phyloP scores from a whole-genome alignment of 64 coral and sea anemone genomes.

The Montipora foliosa region DNA sequence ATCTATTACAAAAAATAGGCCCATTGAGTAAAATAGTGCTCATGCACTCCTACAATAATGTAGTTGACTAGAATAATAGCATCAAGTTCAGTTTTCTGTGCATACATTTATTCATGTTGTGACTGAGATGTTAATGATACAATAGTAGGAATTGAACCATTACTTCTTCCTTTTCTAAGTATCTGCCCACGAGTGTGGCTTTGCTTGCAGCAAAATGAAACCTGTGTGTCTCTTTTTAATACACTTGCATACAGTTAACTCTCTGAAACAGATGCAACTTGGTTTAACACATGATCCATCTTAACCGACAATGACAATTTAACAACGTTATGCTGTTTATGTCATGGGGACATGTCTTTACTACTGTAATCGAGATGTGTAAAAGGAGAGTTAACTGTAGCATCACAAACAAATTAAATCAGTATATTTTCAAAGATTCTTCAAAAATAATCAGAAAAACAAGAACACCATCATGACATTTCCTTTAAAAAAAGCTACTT shows the following conservation, averaged over 20 bases:
- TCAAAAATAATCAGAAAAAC: neutral
- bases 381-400: neutral
- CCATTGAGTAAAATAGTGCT: slow-evolving; percentile 2
- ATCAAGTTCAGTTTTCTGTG: neutral
- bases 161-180: neutral
- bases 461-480: neutral
- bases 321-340: too few species aligned
- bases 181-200: neutral
- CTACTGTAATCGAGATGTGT: too few species aligned
- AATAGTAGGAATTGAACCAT: neutral
- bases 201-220: slow-evolving; percentile 31
- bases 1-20: neutral
- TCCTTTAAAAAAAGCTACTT: too few species aligned
- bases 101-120: neutral
- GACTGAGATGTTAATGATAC: slow-evolving; percentile 5
- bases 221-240: neutral
- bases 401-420: neutral
- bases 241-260: neutral
- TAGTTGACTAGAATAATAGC: neutral
- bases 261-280: neutral
- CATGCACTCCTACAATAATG: neutral
- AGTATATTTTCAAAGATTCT: neutral
- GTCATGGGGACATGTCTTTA: too few species aligned
- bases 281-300: too few species aligned
- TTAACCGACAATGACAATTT: too few species aligned